phyloP scores from a whole-genome alignment of 2,888 invertebrate genomes.

The Artemia sp. region DNA sequence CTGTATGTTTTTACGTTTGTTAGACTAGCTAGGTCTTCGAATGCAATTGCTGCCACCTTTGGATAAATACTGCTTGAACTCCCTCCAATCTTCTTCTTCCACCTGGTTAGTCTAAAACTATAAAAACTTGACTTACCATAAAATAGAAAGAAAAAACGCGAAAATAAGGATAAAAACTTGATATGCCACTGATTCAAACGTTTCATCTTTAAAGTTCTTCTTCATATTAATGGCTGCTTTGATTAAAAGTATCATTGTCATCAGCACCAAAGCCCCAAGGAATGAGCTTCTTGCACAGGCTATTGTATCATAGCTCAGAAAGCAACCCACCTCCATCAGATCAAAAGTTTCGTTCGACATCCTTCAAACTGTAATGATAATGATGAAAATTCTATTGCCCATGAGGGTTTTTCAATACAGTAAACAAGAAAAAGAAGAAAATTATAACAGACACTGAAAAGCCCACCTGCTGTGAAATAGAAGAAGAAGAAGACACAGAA shows the following conservation, averaged over 20 bases:
- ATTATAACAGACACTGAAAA: too few species aligned
- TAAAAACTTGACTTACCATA: background rate
- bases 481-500: too few species aligned
- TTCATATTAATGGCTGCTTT: background rate
- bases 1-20: too few species aligned
- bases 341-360: constrained; percentile 8
- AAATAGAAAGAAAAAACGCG: background rate
- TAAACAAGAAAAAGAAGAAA: too few species aligned
- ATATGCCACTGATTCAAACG: background rate
- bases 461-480: too few species aligned
- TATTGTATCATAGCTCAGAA: background rate
- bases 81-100: too few species aligned
- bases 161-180: background rate
- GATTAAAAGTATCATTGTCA: background rate
- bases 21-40: too few species aligned
- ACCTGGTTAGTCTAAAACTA: too few species aligned
- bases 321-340: constrained; percentile 5
- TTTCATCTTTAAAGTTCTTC: background rate
- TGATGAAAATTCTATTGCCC: too few species aligned
- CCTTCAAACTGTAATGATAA: background rate
- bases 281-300: constrained; percentile 13
- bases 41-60: too few species aligned
- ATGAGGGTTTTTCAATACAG: too few species aligned
- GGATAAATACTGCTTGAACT: too few species aligned
- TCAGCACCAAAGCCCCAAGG: background rate